phyloP scores from a whole-genome alignment of 2,113 vertebrate species.

The Globicephala melas region DNA sequence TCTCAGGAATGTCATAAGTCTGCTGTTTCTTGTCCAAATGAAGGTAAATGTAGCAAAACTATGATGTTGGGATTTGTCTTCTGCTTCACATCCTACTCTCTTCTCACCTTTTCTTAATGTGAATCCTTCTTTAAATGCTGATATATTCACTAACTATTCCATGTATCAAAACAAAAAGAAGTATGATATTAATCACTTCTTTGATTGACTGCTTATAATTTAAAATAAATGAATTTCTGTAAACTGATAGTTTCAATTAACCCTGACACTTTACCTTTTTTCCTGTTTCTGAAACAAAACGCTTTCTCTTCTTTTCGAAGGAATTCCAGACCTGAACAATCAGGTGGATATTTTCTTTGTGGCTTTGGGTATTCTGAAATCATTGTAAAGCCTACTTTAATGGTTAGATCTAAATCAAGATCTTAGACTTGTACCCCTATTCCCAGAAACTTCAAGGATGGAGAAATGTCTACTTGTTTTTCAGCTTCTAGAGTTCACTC shows the following conservation, averaged over 20 bases:
- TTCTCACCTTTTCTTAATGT: neutral
- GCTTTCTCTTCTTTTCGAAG: neutral
- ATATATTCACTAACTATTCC: neutral
- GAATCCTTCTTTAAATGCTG: neutral
- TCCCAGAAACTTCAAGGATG: neutral
- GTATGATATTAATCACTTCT: neutral
- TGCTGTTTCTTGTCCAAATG: neutral
- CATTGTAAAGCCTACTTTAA: neutral
- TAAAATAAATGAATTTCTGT: neutral
- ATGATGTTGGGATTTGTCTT: neutral
- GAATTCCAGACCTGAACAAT: neutral
- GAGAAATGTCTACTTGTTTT: neutral
- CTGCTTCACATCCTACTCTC: neutral
- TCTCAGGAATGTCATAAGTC: neutral
- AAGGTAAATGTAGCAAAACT: neutral
- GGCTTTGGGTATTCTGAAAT: neutral
- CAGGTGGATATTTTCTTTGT: neutral
- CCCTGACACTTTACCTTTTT: neutral
- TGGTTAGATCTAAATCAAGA: neutral
- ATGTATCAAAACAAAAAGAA: neutral
- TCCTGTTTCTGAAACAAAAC: neutral
- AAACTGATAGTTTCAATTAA: neutral
- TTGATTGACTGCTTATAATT: constrained; percentile 16
- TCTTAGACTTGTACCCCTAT: neutral
- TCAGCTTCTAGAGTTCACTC: neutral